Base-by-base conservation (phyloP, 2,888 invertebrate genomes). In the Ectemnius lituratus region DNA sequence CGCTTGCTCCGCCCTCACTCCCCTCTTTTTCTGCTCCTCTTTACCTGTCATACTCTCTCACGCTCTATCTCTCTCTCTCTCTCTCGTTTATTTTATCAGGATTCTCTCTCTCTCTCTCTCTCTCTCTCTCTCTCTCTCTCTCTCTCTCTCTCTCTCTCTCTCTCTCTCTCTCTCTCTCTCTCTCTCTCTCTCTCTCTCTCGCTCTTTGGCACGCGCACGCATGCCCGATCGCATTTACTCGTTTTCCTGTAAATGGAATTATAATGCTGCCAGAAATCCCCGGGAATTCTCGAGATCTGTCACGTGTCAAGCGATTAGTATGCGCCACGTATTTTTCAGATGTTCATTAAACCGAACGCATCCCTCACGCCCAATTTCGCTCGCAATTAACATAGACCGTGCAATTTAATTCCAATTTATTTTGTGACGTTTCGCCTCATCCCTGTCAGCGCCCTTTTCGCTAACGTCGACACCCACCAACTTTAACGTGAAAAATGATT, bases 341-440 rank as follows among this genome's bases (percentile, higher is more conserved):
- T 52, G 52, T 52, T 52, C 52, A 16, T 52, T 52, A 52, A 52
- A 52, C 14, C 16, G n/a, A 14, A 52, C 37, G 37, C 52, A 16
- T 52, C 52, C 14, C 16, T 52, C 52, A 52, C 14, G 52, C 52
- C 52, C 16, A 52, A 52, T 52, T 52, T 14, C 52, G 14, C 52
- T 6, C 16, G n/a, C 14, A 52, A 52, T 52, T 52, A 52, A 16
- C 52, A 64, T 64, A 64, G 65, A 65, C 46, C 65, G 57, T 20
- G 28, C 37, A 37, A 61, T 57, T 46, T 69, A 69, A 69, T 58
- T 69, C 62, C 56, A 28, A 58, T 27, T 62, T 62, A 46, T 69
- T 69, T 69, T 62, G 62, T 62, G 56, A 18, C 27, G 16, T 23
- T 58, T 16, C 28, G 57, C 47, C 62, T 62, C 62, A 58, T 62